Base-by-base conservation (phyloP, 2,888 invertebrate genomes). In the Agrypnus murinus region DNA sequence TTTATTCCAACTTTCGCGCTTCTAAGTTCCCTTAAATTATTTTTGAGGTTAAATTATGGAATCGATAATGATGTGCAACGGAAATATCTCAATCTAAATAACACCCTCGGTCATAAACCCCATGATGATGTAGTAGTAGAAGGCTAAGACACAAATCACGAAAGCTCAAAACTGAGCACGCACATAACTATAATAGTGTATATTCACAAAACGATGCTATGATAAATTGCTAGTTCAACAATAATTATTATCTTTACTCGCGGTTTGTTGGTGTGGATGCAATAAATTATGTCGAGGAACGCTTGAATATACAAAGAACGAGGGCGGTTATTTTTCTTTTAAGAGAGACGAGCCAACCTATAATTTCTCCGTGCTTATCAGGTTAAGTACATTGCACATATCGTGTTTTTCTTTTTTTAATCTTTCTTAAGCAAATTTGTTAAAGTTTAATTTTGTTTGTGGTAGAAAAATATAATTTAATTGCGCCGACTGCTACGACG, bases 71-170 rank as follows among this genome's bases (percentile, higher is more conserved):
- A 53, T 53, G 14, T 53, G 32, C 32, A 7, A 15, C 53, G 32
- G 53, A 53, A 53, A 53, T 32, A 15, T 53, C 32, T 53, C 53
- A 53, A 53, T 53, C 53, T 6, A 53, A 53, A 32, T 32, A 53
- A 53, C 53, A 53, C 53, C 53, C 53, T 12, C 53, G 53, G 53
- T 53, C 36, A 55, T 36, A 55, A 55, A 55, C 55, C 55, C 32
- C 8, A 14, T 32, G 14, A 55, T 15, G n/a, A n/a, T n/a, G n/a
- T n/a, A n/a, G n/a, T n/a, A n/a, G 36, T 34, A 36, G 55, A 17
- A 46, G 17, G 31, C 50, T 50, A 12, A 50, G 50, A 32, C 31
- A 50, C 55, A 55, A 55, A 55, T 55, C 55, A 55, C 55, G 55
- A 55, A 36, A 34, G 55, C 55, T 36, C 36, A 9, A 32, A 50